These are phyloP conservation scores for Metridium senile DNA, from an alignment of 92 coral and sea anemone species.

Conservation along the genomic window DNA sequence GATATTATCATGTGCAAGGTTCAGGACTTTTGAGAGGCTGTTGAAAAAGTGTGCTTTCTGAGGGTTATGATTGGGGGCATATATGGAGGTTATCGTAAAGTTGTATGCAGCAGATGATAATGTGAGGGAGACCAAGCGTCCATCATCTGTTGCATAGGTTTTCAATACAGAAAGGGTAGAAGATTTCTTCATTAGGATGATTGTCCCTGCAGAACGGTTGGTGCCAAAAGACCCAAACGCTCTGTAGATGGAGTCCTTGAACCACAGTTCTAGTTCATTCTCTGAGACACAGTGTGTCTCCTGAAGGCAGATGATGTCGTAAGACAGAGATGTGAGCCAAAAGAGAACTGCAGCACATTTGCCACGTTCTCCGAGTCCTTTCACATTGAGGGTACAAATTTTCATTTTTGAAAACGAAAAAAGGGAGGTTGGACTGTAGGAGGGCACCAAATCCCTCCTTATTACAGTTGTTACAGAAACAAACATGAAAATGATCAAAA, in stretches of 20 bases:
- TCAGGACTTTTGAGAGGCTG: too few relatives aligned
- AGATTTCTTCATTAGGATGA: neutral
- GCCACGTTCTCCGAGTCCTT: neutral
- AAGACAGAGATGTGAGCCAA: neutral
- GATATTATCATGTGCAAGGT: too few relatives aligned
- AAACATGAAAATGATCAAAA: too few relatives aligned
- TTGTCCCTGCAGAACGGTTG: constrained; percentile 22
- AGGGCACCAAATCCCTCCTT: too few relatives aligned
- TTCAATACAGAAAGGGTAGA: neutral
- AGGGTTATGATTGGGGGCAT: neutral
- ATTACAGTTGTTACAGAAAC: too few relatives aligned
- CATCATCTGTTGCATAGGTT: neutral
- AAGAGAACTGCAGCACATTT: neutral
- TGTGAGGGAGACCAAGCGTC: constrained; percentile 20
- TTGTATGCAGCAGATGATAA: neutral
- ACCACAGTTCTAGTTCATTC: constrained; percentile 11
- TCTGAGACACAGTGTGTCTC: constrained; percentile 19
- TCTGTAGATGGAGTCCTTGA: neutral
- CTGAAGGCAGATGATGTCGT: constrained; percentile 31
- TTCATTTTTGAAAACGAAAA: too few relatives aligned
- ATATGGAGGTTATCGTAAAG: neutral
- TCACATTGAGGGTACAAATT: neutral
- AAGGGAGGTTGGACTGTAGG: too few relatives aligned
- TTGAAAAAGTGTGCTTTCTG: too few relatives aligned
- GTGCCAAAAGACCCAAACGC: neutral